Conservation (phyloP, 2,797 vertebrate genomes). For the Sorex maritimensis region DNA sequence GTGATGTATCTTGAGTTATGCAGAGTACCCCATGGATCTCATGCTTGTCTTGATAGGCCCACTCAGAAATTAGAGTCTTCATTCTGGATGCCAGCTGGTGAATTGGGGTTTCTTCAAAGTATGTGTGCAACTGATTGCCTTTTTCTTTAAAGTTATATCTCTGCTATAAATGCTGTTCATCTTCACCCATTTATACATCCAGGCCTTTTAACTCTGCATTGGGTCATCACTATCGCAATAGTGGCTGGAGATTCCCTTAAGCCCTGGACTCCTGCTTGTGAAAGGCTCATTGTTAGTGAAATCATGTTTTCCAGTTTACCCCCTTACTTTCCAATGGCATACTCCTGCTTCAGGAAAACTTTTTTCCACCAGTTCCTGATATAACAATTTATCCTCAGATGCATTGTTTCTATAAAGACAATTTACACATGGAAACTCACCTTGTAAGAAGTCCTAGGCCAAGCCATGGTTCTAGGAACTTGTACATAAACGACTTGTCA, state of each 20-base stretch:
- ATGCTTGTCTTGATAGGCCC: not conserved
- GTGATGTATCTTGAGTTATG: not conserved
- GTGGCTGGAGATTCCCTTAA: not conserved
- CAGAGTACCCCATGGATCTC: not conserved
- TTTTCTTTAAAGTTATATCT: not conserved
- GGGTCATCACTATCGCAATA: not conserved
- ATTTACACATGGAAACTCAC: slow-evolving; percentile 87
- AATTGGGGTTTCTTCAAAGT: not conserved
- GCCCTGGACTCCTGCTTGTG: not conserved
- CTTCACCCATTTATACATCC: not conserved
- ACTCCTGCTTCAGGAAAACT: not conserved
- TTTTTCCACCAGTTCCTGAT: not conserved
- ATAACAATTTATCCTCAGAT: not conserved
- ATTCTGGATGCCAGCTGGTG: not conserved
- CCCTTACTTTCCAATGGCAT: not conserved
- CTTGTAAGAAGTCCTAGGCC: slow-evolving; percentile 97
- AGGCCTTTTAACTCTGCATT: not conserved
- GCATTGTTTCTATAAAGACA: not conserved
- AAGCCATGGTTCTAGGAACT: slow-evolving; percentile 97
- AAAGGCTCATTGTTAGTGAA: not conserved
- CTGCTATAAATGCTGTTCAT: not conserved
- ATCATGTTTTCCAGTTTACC: not conserved
- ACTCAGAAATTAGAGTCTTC: not conserved
- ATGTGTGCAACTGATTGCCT: not conserved
- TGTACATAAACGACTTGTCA: slow-evolving; percentile 94